Evolutionary conservation across 1,140 invertebrate genomes (phyloP).

Genomic region (Heliconius himera): DNA sequence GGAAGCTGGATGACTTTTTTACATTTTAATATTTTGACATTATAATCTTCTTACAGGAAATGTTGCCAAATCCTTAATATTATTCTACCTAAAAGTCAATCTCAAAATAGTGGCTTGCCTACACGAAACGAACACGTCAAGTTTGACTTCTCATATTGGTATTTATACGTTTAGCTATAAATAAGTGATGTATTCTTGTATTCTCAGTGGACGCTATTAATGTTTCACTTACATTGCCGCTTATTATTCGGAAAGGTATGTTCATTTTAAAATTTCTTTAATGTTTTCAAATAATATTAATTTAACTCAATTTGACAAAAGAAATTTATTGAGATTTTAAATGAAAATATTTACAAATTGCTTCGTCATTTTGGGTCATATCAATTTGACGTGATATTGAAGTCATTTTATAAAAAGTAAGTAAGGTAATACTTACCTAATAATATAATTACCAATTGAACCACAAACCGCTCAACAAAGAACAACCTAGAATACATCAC

Average conservation of each 20-base stretch:
- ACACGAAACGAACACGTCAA: neutral
- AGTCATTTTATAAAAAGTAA: no score
- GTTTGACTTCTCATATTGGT: neutral
- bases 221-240: neutral
- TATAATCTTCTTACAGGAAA: neutral
- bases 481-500: neutral
- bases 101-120: neutral
- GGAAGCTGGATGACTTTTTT: no score
- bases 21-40: no score
- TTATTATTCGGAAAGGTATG: neutral
- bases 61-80: neutral
- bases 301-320: no score
- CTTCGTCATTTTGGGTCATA: no score
- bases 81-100: neutral
- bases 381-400: no score
- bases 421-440: no score
- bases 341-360: no score
- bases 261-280: no score
- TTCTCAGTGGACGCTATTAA: slow-evolving; percentile 10
- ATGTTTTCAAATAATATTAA: no score
- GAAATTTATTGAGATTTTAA: no score
- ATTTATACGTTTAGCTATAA: slow-evolving; percentile 17
- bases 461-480: neutral
- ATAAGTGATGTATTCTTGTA: slow-evolving; percentile 14
- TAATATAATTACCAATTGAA: no score